These are phyloP conservation scores for Zygogramma bicolorata DNA, from an alignment of 2,888 invertebrate species.

Conservation along the genomic window DNA sequence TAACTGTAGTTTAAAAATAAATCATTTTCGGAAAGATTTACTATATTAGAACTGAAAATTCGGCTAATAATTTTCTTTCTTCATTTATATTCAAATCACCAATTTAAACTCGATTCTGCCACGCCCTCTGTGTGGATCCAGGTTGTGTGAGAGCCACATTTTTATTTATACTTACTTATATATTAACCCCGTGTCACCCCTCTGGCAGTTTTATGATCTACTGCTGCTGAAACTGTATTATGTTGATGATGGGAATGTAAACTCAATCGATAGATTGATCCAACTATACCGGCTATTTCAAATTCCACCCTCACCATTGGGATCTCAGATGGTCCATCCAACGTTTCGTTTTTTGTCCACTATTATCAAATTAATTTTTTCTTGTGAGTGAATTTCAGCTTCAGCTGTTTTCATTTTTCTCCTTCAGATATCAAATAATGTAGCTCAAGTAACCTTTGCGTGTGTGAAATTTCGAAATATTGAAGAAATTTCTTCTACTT, in stretches of 20 bases:
- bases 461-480: no score
- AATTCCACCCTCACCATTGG: neutral
- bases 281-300: neutral
- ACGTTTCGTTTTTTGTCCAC: no score
- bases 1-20: neutral
- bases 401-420: no score
- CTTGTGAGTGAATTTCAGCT: no score
- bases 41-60: neutral
- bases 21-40: neutral
- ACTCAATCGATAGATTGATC: neutral
- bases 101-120: neutral
- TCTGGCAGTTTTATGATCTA: constrained; percentile 9
- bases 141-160: neutral
- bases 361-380: no score
- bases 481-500: no score
- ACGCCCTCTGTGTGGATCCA: neutral
- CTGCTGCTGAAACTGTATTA: neutral
- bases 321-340: neutral
- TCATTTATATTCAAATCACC: constrained; percentile 12
- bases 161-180: neutral
- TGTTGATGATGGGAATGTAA: neutral
- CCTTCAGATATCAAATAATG: no score
- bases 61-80: neutral
- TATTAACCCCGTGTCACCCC: constrained; percentile 8
- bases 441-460: no score